A percentile compares a stretch with the other conserved stretches of the same genome.
phyloP scores from a whole-genome alignment of 2,113 vertebrate genomes.

The Notothenia coriiceps region DNA sequence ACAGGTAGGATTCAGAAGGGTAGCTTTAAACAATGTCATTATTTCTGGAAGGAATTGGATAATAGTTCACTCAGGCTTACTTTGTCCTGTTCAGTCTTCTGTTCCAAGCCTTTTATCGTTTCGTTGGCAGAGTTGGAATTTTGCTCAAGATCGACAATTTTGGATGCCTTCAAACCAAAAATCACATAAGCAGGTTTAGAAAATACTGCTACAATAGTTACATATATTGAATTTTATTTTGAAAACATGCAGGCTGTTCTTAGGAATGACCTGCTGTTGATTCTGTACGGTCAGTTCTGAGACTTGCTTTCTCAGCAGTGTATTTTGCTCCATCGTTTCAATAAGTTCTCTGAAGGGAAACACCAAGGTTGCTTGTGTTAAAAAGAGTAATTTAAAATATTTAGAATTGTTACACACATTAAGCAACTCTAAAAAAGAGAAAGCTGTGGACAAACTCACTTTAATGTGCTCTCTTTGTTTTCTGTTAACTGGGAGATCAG shows the following conservation, averaged over 20 bases:
- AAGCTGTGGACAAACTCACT: slow-evolving; percentile 83
- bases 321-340: slow-evolving; percentile 86
- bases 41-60: not conserved
- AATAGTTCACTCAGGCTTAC: slow-evolving; percentile 71
- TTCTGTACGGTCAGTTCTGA: slow-evolving; percentile 80
- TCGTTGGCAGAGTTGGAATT: slow-evolving; percentile 81
- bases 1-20: slow-evolving; percentile 1
- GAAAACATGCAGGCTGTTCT: not conserved
- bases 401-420: not conserved
- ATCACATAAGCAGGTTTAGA: slow-evolving; percentile 5
- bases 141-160: slow-evolving; percentile 83
- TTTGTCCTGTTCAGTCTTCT: slow-evolving; percentile 89
- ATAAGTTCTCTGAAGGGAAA: slow-evolving; percentile 86
- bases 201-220: too few relatives aligned
- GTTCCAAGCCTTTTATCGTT: slow-evolving; percentile 84
- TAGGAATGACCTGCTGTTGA: slow-evolving; percentile 88
- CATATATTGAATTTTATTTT: not conserved
- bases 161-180: slow-evolving; percentile 78
- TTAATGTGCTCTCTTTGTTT: slow-evolving; percentile 92
- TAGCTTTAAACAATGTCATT: slow-evolving; percentile 13
- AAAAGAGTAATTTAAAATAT: not conserved
- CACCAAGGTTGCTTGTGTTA: not conserved
- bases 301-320: slow-evolving; percentile 86
- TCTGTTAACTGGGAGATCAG: slow-evolving; percentile 90
- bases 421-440: not conserved